These are phyloP conservation scores for Pseudopipra pipra DNA, from an alignment of 2,113 vertebrate species.

Conservation along the genomic window DNA sequence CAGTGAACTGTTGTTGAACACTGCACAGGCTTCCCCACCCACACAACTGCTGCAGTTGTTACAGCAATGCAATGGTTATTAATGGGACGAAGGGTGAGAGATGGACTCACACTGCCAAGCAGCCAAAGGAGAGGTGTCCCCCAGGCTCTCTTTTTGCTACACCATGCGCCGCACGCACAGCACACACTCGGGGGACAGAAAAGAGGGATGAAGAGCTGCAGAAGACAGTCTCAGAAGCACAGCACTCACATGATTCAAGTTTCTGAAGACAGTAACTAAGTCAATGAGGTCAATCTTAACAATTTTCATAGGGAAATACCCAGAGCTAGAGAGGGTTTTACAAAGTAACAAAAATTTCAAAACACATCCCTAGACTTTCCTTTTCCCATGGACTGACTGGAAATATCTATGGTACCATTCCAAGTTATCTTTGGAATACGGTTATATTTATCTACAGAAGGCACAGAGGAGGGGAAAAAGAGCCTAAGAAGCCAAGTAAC, in stretches of 20 bases:
- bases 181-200: not conserved
- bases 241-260: rapidly evolving
- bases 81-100: not conserved
- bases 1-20: not conserved
- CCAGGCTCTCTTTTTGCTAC: not conserved
- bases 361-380: not conserved
- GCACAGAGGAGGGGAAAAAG: not conserved
- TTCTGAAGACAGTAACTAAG: not conserved
- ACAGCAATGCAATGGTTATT: rapidly evolving
- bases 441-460: not conserved
- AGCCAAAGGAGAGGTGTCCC: too few relatives aligned
- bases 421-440: conserved; percentile 13
- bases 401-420: not conserved
- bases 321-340: not conserved
- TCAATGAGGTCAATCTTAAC: not conserved
- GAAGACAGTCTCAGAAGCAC: not conserved
- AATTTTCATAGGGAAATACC: not conserved
- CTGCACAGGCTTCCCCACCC: not conserved
- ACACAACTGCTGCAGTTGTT: not conserved
- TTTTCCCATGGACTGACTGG: conserved; percentile 1
- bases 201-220: not conserved
- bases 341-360: not conserved
- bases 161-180: rapidly evolving
- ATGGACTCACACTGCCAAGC: not conserved
- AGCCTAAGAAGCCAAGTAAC: not conserved